Conservation (phyloP, 2,797 vertebrate species). For the Yasuhikotakia modesta region DNA sequence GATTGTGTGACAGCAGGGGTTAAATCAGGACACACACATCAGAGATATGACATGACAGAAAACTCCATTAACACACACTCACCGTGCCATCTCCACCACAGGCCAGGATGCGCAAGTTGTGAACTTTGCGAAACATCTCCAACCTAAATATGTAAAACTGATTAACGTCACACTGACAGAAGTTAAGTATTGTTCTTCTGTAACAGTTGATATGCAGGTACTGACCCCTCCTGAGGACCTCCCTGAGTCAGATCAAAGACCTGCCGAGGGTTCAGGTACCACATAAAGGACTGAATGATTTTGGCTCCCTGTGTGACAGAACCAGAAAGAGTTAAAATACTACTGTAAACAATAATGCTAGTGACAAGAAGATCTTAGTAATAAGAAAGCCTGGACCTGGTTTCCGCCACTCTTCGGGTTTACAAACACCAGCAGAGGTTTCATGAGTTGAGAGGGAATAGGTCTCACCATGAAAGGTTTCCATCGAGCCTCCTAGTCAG, state of each 20-base stretch:
- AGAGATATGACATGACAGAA: slow-evolving; percentile 11
- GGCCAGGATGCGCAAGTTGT: slow-evolving; percentile 89
- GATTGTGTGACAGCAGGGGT: slow-evolving; percentile 33
- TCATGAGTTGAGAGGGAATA: slow-evolving; percentile 89
- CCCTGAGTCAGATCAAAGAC: slow-evolving; percentile 92
- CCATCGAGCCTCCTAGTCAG: slow-evolving; percentile 84
- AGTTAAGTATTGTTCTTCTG: not conserved
- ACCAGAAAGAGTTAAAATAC: not conserved
- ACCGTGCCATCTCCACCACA: slow-evolving; percentile 95
- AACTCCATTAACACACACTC: slow-evolving; percentile 31
- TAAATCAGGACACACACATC: slow-evolving; percentile 40
- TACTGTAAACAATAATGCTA: not conserved
- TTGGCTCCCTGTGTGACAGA: slow-evolving; percentile 81
- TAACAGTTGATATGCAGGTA: slow-evolving; percentile 41
- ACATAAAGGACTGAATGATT: slow-evolving; percentile 93
- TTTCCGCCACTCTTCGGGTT: slow-evolving; percentile 95
- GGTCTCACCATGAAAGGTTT: slow-evolving; percentile 90
- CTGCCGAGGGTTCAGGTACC: slow-evolving; percentile 94
- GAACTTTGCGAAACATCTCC: slow-evolving; percentile 92
- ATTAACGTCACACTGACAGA: not conserved
- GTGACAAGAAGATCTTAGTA: not conserved
- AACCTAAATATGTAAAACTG: slow-evolving; percentile 70
- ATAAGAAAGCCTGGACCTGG: slow-evolving; percentile 79
- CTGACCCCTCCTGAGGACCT: slow-evolving; percentile 90
- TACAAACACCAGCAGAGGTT: slow-evolving; percentile 92